phyloP scores from a whole-genome alignment of 2,888 invertebrate genomes.

The Elegia similella region DNA sequence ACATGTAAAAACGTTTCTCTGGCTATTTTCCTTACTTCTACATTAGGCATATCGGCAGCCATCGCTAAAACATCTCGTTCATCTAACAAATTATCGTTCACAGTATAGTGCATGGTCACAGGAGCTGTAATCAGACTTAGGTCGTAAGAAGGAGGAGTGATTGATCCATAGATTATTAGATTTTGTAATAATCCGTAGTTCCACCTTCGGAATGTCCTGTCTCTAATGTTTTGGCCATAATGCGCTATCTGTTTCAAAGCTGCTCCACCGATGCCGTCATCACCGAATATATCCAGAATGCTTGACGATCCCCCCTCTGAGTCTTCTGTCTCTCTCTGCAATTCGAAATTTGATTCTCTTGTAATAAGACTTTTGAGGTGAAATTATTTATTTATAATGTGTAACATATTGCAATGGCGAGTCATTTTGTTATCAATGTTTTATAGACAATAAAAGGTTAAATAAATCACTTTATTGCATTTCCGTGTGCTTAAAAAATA shows the following conservation, averaged over 20 bases:
- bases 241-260: slow-evolving; percentile 60
- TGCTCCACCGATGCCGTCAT: slow-evolving; percentile 37
- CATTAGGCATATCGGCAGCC: slow-evolving; percentile 51
- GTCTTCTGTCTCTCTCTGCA: not conserved
- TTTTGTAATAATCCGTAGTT: slow-evolving; percentile 45
- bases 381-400: too few species aligned
- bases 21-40: slow-evolving; percentile 44
- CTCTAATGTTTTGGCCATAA: slow-evolving; percentile 61
- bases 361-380: too few species aligned
- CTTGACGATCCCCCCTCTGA: not conserved
- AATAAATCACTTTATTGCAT: too few species aligned
- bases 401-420: too few species aligned
- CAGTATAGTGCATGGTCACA: slow-evolving; percentile 56
- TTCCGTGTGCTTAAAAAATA: too few species aligned
- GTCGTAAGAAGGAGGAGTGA: slow-evolving; percentile 49
- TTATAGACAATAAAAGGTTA: not conserved
- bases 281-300: slow-evolving; percentile 4
- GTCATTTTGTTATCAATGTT: too few species aligned
- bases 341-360: not conserved
- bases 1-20: slow-evolving; percentile 48
- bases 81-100: slow-evolving; percentile 46
- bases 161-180: slow-evolving; percentile 38
- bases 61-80: slow-evolving; percentile 56
- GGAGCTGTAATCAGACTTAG: slow-evolving; percentile 43
- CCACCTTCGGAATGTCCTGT: slow-evolving; percentile 52